phyloP scores from a whole-genome alignment of 2,888 invertebrate species.

The Orthosia incerta region DNA sequence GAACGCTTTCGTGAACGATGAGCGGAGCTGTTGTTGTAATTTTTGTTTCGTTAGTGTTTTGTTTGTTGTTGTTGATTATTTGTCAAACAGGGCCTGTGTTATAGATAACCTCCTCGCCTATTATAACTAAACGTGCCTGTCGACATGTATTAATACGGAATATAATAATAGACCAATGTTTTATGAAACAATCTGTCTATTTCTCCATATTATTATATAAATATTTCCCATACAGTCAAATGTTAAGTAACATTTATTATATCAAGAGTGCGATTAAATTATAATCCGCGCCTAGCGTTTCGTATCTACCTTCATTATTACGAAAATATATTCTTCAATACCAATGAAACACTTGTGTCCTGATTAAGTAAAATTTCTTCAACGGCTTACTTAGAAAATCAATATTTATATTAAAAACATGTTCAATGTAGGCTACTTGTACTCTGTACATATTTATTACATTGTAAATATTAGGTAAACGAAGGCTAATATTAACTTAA shows the following conservation, averaged over 20 bases:
- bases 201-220: not conserved
- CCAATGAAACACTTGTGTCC: constrained; percentile 52
- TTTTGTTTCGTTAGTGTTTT: constrained; percentile 48
- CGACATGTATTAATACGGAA: not conserved
- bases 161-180: not conserved
- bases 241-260: constrained; percentile 17
- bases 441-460: constrained; percentile 33
- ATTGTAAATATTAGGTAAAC: constrained; percentile 29
- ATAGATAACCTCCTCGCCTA: not conserved
- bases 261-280: constrained; percentile 24
- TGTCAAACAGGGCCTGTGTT: not conserved
- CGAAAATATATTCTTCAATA: constrained; percentile 34
- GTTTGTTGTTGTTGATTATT: not conserved
- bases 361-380: constrained; percentile 43
- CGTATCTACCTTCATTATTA: constrained; percentile 11
- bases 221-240: constrained; percentile 11
- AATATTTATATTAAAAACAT: constrained; percentile 27
- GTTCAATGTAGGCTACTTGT: constrained; percentile 32
- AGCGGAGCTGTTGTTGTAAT: constrained; percentile 93
- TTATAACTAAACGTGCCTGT: not conserved
- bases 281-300: constrained; percentile 8
- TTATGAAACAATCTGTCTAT: not conserved
- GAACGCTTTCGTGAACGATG: constrained; percentile 99
- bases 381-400: constrained; percentile 11
- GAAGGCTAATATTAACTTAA: constrained; percentile 21